Evolutionary conservation across 2,797 vertebrate genomes (phyloP), one percentile per base, ranked within the genome.

Genomic region (Lemur catta): DNA sequence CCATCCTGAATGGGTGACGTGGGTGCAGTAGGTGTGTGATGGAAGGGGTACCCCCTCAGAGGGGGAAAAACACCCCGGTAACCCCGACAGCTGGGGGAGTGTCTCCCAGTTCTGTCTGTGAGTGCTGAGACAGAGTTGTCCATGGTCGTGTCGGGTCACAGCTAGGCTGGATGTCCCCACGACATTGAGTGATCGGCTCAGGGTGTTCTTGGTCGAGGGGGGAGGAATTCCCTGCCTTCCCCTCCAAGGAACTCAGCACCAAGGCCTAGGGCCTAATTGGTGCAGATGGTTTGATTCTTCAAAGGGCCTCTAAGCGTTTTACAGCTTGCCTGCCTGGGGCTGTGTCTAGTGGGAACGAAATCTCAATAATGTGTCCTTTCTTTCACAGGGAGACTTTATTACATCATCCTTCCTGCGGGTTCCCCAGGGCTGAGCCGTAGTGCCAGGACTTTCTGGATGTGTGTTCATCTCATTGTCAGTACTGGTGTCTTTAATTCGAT

Each of bases 381-480:
- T 81, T 97, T 90, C 94, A 74, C 98, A 98, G 98, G 98, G 88
- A 96, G 15, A 46, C 93, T 91, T 97, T 38, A 91, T 96, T 96
- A 74, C 96, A 30, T 12, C 24, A 61, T 97, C 96, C 50, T 97
- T 97, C 98, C 98, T 97, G 96, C 89, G 89, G 97, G 96, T 93
- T 97, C 79, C 89, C 93, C 93, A 11, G 3, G 92, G 95, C 97
- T 94, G 94, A 98, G 97, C 63, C 65, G 33, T 96, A 97, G 97
- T 96, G 96, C 90, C 97, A 98, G 97, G 96, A 97, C 96, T 97
- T 97, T 97, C 86, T 1, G 35, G 97, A 95, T 98, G 88, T 78
- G 0, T 98, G 98, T 98, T 97, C 98, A 98, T 98, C 95, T 98
- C 97, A 95, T 98, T 98, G 98, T 98, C 98, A 96, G 89, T 98